Conservation (phyloP, 2,113 vertebrate species). For the Tachuris rubrigastra region DNA sequence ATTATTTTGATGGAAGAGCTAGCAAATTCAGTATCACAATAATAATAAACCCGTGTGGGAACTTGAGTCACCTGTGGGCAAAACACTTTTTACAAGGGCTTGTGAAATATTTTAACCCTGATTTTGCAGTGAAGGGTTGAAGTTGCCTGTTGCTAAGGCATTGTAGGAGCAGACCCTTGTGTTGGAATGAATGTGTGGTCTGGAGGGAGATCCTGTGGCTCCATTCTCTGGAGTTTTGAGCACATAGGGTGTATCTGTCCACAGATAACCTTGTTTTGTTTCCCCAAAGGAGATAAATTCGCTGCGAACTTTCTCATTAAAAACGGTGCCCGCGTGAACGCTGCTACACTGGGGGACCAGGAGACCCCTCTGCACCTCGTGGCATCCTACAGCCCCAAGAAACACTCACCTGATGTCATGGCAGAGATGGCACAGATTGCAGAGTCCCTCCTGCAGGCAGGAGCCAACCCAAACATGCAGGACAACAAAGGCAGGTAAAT, state of each 20-base stretch:
- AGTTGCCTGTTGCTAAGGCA: not conserved
- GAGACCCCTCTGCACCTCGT: constrained; percentile 95
- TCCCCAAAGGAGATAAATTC: constrained; percentile 88
- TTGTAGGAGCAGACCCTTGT: not conserved
- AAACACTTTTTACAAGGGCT: not conserved
- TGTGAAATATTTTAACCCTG: not conserved
- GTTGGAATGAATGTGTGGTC: not conserved
- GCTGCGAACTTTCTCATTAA: constrained; percentile 93
- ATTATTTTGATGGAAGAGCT: not conserved
- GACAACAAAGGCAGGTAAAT: constrained; percentile 90
- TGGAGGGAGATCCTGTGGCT: not conserved
- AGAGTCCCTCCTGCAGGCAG: constrained; percentile 88
- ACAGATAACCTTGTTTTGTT: not conserved
- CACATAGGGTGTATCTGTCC: not conserved
- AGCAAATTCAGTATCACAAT: not conserved
- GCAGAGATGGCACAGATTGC: constrained; percentile 90
- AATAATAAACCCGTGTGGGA: not conserved
- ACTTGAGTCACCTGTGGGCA: not conserved
- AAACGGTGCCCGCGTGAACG: constrained; percentile 91
- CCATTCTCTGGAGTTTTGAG: not conserved
- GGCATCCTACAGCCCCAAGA: constrained; percentile 90
- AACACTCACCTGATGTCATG: constrained; percentile 85
- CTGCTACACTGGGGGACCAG: constrained; percentile 89
- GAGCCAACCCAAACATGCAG: constrained; percentile 97
- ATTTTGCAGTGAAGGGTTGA: not conserved